phyloP scores from a whole-genome alignment of 1,140 invertebrate genomes.

The Ceratoteleas bidentatus region DNA sequence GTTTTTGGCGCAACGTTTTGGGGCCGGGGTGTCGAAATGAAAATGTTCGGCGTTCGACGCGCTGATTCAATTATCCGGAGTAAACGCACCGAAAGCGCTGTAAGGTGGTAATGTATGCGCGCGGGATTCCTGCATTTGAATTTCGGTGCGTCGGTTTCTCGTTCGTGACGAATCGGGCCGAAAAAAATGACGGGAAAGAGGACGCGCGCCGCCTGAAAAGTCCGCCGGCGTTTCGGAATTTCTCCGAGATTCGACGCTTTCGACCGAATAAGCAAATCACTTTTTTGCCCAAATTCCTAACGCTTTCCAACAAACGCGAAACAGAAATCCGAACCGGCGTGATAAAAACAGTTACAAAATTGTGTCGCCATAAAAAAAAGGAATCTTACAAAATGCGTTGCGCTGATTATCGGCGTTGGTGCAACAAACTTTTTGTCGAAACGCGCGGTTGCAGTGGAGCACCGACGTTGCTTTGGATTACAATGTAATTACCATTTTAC shows the following conservation, averaged over 20 bases:
- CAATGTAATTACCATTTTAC: conserved; percentile 46
- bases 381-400: conserved; percentile 2
- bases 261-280: conserved; percentile 1
- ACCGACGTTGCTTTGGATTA: conserved; percentile 8
- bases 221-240: conserved; percentile 10
- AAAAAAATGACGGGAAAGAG: conserved; percentile 12
- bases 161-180: background rate
- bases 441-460: conserved; percentile 10
- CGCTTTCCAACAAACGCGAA: background rate
- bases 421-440: conserved; percentile 20
- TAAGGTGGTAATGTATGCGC: too few species aligned
- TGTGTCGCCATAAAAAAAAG: background rate
- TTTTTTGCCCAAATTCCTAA: conserved; percentile 11
- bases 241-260: conserved; percentile 17
- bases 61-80: too few species aligned
- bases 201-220: background rate
- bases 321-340: background rate
- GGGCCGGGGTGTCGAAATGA: too few species aligned
- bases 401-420: conserved; percentile 1
- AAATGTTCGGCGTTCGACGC: too few species aligned
- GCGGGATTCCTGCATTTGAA: too few species aligned
- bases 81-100: too few species aligned
- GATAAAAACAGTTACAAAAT: conserved; percentile 1
- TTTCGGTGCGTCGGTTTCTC: background rate
- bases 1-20: too few species aligned